Percentiles rank a stretch among this genome's conserved stretches.
phyloP scores from a whole-genome alignment of 2,797 vertebrate species.

The Sebastes baramenuke region DNA sequence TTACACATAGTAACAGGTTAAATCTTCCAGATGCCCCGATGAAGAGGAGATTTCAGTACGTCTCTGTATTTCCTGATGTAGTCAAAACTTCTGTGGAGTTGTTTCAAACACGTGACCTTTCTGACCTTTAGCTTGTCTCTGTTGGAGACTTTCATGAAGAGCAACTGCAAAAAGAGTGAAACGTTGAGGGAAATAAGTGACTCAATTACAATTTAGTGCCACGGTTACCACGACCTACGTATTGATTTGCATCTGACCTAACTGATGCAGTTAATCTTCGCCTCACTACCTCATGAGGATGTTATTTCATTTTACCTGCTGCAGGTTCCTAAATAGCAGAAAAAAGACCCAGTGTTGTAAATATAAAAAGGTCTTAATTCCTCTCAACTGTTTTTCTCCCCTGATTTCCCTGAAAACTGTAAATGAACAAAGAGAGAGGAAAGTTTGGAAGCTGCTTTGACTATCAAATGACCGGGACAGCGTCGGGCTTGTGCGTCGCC shows the following conservation, averaged over 20 bases:
- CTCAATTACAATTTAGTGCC: background rate
- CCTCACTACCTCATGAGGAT: background rate
- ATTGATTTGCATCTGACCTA: constrained; percentile 56
- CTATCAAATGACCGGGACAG: constrained; percentile 82
- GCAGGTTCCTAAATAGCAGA: background rate
- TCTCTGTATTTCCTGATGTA: background rate
- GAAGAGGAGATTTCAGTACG: background rate
- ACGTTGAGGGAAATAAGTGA: background rate
- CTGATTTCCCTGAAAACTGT: constrained; percentile 84
- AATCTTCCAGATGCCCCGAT: background rate
- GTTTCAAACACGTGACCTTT: background rate
- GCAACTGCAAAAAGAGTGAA: background rate
- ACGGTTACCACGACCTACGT: background rate
- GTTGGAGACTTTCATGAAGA: background rate
- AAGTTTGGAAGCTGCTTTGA: constrained; percentile 78
- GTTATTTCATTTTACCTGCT: background rate
- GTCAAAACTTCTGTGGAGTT: background rate
- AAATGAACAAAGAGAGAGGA: constrained; percentile 79
- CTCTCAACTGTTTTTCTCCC: constrained; percentile 62
- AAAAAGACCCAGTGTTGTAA: constrained; percentile 10
- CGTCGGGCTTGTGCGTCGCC: constrained; percentile 54
- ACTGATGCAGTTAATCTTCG: constrained; percentile 21
- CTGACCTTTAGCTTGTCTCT: background rate
- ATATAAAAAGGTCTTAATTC: constrained; percentile 22
- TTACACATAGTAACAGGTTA: background rate